phyloP scores from a whole-genome alignment of 2,797 vertebrate genomes.

The Paratrypauchen microcephalus region DNA sequence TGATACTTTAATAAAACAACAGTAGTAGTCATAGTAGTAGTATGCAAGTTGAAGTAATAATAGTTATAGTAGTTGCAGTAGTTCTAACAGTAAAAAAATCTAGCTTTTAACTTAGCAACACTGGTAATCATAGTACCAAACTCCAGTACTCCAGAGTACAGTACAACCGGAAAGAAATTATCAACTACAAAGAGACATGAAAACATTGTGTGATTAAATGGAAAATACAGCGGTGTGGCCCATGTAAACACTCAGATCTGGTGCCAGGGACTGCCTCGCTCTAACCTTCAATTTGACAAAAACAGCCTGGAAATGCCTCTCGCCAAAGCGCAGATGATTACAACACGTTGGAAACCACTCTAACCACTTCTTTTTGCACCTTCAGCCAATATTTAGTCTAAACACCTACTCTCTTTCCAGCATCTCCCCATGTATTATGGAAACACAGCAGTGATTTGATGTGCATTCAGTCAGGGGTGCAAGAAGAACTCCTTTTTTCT shows the following conservation, averaged over 20 bases:
- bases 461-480: neutral
- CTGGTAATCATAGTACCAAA: neutral
- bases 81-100: no score
- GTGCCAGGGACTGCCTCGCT: constrained; percentile 40
- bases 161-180: constrained; percentile 11
- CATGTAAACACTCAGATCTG: constrained; percentile 47
- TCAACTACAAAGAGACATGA: constrained; percentile 30
- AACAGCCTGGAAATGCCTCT: constrained; percentile 37
- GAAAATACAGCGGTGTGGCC: constrained; percentile 19
- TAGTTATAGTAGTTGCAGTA: neutral
- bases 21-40: no score
- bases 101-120: neutral
- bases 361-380: constrained; percentile 39
- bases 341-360: constrained; percentile 48
- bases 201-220: constrained; percentile 30
- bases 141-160: neutral
- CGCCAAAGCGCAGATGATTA: constrained; percentile 57
- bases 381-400: constrained; percentile 28
- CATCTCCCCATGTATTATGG: constrained; percentile 11
- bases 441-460: constrained; percentile 16
- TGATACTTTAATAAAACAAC: no score
- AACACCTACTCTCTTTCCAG: constrained; percentile 11
- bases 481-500: neutral
- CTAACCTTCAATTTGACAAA: constrained; percentile 50
- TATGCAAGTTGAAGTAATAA: neutral